Base-by-base conservation (phyloP, 2,113 vertebrate species). In the Platysternon megacephalum region DNA sequence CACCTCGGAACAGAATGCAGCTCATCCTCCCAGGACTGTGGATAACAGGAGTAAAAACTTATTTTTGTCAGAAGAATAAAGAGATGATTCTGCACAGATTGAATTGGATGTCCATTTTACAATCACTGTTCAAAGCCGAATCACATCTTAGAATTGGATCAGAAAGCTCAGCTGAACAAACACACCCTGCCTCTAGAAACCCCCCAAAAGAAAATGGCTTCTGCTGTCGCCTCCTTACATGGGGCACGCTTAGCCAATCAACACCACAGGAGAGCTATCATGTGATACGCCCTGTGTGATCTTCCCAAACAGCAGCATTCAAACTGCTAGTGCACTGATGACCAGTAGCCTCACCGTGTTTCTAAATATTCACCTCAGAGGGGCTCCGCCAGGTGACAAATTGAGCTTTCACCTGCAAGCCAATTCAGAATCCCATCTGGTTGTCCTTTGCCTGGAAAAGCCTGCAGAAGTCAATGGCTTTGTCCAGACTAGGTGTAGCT, bases 211-310 rank as follows among this genome's bases (percentile, higher is more conserved):
- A 17, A 68, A 68, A 86, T 53, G 21, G 44, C 48, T 68, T 87
- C 83, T 87, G 83, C 84, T 42, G 88, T 68, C 32, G 21, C 53
- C 80, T 84, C 80, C 85, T n/a, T 58, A 13, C 42, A 61, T 46
- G 39, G 16, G 82, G 88, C 21, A 86, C 5, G 6, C 76, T 78
- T 90, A 76, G 89, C 39, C 65, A 88, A 80, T 76, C n/a, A 84
- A 79, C 13, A 56, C 85, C 79, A 32, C 13, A 44, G 61, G 44
- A 82, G 39, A 87, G 49, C 72, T 39, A 48, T 46, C 32, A 49
- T 1, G 2, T 1, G 0, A 8, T n/a, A 88, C 65, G 4, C 16
- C 46, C 74, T 82, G 42, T 2, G 0, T 76, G 76, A 16, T 42
- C 49, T 76, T 28, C 24, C 44, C 44, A 12, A 84, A 94, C 14